Evolutionary conservation across 2,888 invertebrate species (phyloP).

Genomic region (Agrochola circellaris): DNA sequence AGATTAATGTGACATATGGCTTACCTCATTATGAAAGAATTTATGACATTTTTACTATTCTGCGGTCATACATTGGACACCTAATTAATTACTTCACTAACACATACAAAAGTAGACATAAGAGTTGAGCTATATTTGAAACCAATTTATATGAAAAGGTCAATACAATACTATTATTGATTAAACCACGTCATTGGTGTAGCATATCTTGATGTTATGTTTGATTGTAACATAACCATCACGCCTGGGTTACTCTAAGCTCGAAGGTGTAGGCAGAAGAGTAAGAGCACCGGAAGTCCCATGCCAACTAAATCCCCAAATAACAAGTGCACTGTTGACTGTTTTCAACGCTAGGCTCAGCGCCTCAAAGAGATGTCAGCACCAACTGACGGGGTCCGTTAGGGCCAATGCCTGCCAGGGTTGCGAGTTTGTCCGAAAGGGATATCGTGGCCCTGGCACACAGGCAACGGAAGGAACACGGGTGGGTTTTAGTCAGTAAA

Average conservation of each 20-base stretch:
- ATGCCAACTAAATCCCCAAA: too few species aligned
- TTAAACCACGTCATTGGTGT: constrained; percentile 22
- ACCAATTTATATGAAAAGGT: constrained; percentile 31
- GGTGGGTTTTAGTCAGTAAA: too few species aligned
- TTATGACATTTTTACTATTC: constrained; percentile 21
- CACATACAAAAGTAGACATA: not conserved
- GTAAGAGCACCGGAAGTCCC: not conserved
- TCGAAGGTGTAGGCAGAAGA: not conserved
- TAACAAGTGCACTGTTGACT: too few species aligned
- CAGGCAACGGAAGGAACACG: too few species aligned
- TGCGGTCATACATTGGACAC: constrained; percentile 5
- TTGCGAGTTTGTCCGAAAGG: too few species aligned
- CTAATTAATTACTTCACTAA: constrained; percentile 43
- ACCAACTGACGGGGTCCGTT: too few species aligned
- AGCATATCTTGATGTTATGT: not conserved
- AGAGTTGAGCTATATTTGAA: constrained; percentile 37
- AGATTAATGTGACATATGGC: constrained; percentile 20
- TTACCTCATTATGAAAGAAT: constrained; percentile 20
- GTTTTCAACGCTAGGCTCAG: too few species aligned
- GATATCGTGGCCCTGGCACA: too few species aligned
- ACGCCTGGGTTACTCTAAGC: not conserved
- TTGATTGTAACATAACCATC: not conserved
- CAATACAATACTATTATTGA: constrained; percentile 54
- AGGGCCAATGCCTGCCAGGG: too few species aligned
- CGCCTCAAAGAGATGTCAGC: too few species aligned